Percentiles rank a stretch among this genome's conserved stretches.
Evolutionary conservation across 2,113 vertebrate species (phyloP).

Genomic region (Tetrax tetrax): DNA sequence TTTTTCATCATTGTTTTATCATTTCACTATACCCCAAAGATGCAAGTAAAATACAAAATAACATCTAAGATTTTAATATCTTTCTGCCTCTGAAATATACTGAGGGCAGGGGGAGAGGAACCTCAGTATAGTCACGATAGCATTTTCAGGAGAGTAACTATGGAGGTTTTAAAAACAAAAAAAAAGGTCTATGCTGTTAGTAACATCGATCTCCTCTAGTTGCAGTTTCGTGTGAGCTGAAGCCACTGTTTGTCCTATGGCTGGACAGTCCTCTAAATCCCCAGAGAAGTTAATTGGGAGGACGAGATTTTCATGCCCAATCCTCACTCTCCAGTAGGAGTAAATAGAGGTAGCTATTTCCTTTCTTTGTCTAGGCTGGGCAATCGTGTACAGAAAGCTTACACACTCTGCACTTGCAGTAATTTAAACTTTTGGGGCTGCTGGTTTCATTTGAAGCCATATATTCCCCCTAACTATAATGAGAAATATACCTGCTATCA

Average conservation of each 20-base stretch:
- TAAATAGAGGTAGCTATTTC: not conserved
- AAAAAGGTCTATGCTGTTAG: not conserved
- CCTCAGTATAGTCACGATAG: not conserved
- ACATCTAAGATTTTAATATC: not conserved
- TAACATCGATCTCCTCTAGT: not conserved
- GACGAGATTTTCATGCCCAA: not conserved
- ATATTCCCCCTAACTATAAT: not conserved
- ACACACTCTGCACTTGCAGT: not conserved
- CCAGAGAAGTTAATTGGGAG: not conserved
- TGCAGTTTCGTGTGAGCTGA: not conserved
- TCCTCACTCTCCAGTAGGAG: not conserved
- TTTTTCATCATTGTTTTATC: not conserved
- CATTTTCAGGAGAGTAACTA: not conserved
- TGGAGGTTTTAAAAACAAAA: not conserved
- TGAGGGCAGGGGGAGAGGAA: not conserved
- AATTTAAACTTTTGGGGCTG: not conserved
- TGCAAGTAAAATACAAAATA: conserved; percentile 9
- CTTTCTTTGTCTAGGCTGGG: not conserved
- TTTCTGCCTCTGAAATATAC: not conserved
- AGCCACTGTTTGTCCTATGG: not conserved
- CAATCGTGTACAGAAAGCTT: not conserved
- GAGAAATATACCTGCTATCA: not conserved
- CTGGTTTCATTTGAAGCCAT: not conserved
- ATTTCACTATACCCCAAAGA: not conserved
- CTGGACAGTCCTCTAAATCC: not conserved